Conservation (phyloP, 2,797 vertebrate genomes). For the Channallabes apus region DNA sequence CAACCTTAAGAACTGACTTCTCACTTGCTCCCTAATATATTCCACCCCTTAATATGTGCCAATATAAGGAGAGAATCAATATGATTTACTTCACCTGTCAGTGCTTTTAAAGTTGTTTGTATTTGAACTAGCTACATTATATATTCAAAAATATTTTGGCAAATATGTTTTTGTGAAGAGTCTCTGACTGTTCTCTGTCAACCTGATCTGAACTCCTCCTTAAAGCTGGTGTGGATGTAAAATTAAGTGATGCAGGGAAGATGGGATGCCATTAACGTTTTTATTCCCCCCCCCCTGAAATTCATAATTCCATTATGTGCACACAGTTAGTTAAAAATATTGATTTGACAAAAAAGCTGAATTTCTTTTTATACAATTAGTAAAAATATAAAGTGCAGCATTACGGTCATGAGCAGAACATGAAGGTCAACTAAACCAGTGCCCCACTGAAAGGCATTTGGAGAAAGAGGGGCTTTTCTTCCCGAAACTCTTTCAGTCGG, state of each 20-base stretch:
- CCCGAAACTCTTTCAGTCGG: conserved; percentile 65
- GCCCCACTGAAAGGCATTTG: conserved; percentile 62
- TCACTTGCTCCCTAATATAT: too few relatives aligned
- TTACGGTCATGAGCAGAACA: conserved; percentile 45
- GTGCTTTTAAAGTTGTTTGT: too few relatives aligned
- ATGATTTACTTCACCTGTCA: too few relatives aligned
- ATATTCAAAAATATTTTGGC: too few relatives aligned
- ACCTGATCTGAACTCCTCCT: neutral
- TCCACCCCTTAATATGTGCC: too few relatives aligned
- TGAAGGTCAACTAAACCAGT: conserved; percentile 63
- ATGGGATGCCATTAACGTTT: neutral
- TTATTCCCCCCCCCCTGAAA: too few relatives aligned
- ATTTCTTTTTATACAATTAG: neutral
- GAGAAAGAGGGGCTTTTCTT: conserved; percentile 65
- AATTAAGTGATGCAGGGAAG: neutral
- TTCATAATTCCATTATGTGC: neutral
- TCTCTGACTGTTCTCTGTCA: too few relatives aligned
- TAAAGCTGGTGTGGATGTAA: neutral
- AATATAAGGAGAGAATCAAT: too few relatives aligned
- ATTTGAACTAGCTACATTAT: too few relatives aligned
- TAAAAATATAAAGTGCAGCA: neutral
- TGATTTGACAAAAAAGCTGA: neutral
- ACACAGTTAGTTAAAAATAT: neutral
- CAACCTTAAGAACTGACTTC: too few relatives aligned
- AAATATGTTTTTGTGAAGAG: too few relatives aligned